phyloP scores from a whole-genome alignment of 2,888 invertebrate genomes.

The Eupithecia dodoneata region DNA sequence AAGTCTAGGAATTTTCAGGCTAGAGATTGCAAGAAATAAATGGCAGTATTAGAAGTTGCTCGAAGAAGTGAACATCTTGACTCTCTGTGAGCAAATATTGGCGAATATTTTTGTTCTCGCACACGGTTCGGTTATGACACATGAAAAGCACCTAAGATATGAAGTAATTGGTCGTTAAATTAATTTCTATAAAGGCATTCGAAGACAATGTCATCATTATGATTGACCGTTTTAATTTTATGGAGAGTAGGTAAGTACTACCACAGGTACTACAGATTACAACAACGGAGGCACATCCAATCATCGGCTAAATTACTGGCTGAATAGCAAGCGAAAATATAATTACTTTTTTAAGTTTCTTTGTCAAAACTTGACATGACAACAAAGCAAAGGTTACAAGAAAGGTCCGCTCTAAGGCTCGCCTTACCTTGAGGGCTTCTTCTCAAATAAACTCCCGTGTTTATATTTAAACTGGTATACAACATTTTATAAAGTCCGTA shows the following conservation, averaged over 20 bases:
- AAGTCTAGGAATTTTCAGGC: neutral
- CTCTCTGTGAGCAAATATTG: no score
- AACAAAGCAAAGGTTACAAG: neutral
- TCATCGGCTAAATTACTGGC: neutral
- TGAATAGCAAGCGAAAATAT: neutral
- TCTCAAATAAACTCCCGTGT: neutral
- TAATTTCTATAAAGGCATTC: no score
- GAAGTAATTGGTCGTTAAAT: neutral
- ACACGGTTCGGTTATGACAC: neutral
- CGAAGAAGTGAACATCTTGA: neutral
- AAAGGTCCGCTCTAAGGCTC: neutral
- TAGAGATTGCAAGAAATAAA: neutral
- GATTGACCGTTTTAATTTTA: neutral
- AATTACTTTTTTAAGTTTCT: neutral
- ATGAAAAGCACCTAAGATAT: neutral
- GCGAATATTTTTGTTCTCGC: no score
- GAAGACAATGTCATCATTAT: no score
- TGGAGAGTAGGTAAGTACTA: neutral
- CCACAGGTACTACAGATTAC: neutral
- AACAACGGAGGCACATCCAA: neutral
- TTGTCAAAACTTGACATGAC: neutral
- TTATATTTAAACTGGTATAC: conserved; percentile 24
- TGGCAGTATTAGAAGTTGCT: neutral
- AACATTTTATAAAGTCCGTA: conserved; percentile 40
- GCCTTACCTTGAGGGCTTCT: neutral